Conservation (phyloP, 2,113 vertebrate genomes). For the Hemiscyllium ocellatum region DNA sequence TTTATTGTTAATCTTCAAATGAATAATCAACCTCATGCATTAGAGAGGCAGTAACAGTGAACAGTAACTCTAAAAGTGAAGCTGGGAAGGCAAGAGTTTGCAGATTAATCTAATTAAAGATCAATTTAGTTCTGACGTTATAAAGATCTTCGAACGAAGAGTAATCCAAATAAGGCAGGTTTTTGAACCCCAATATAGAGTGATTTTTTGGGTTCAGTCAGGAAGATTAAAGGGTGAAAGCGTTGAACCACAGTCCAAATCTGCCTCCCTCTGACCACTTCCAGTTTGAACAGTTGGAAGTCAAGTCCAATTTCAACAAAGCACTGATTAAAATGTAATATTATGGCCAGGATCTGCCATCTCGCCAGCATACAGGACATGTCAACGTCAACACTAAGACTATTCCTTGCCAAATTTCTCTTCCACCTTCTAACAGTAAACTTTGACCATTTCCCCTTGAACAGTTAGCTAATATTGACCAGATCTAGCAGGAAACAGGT, state of each 20-base stretch:
- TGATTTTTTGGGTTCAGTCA: too few relatives aligned
- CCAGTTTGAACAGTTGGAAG: background rate
- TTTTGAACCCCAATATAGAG: too few relatives aligned
- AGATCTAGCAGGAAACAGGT: background rate
- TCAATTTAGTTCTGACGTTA: too few relatives aligned
- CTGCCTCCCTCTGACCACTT: too few relatives aligned
- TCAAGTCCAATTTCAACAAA: background rate
- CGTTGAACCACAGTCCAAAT: too few relatives aligned
- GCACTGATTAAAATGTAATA: background rate
- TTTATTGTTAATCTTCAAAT: background rate
- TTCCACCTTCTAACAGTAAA: background rate
- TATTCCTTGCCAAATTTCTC: background rate
- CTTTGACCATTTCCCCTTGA: background rate
- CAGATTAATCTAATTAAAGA: too few relatives aligned
- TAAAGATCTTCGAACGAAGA: too few relatives aligned
- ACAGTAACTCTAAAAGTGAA: too few relatives aligned
- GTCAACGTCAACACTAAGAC: background rate
- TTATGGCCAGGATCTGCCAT: background rate
- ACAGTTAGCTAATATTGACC: background rate
- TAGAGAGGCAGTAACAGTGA: background rate
- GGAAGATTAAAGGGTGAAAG: too few relatives aligned
- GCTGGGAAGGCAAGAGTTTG: too few relatives aligned
- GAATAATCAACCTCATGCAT: background rate
- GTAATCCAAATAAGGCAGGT: too few relatives aligned
- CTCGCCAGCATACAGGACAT: background rate